Evolutionary conservation across 1,140 invertebrate genomes (phyloP).

Genomic region (Hormaphis cornu): DNA sequence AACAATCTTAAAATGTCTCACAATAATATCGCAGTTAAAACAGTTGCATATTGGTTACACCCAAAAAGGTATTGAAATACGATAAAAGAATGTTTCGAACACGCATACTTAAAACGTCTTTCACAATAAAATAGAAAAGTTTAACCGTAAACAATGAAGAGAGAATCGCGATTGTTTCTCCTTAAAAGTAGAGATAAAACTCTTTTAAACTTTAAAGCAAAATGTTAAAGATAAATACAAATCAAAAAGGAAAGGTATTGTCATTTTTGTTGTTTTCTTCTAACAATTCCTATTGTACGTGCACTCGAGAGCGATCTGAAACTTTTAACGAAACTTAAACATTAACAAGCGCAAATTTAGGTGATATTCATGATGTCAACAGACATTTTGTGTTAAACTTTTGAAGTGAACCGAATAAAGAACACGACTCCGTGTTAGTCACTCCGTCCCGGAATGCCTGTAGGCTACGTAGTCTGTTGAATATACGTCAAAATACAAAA

Average conservation of each 20-base stretch:
- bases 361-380: slow-evolving; percentile 8
- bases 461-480: background rate
- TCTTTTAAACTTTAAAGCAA: background rate
- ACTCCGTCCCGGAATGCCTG: background rate
- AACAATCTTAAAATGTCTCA: too few species aligned
- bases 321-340: slow-evolving; percentile 4
- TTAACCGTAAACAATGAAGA: too few species aligned
- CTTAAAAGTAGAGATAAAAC: background rate
- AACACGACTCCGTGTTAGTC: background rate
- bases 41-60: too few species aligned
- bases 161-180: too few species aligned
- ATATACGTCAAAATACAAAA: background rate
- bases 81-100: too few species aligned
- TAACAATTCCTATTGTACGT: background rate
- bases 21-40: too few species aligned
- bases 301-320: background rate
- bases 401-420: background rate
- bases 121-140: too few species aligned
- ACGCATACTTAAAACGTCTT: too few species aligned
- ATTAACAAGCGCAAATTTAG: slow-evolving; percentile 9
- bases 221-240: background rate
- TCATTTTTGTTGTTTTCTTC: background rate
- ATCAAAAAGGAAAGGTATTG: background rate
- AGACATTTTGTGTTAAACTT: slow-evolving; percentile 2
- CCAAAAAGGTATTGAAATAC: too few species aligned